phyloP scores from a whole-genome alignment of 2,888 invertebrate species.

The Synergus itoensis region DNA sequence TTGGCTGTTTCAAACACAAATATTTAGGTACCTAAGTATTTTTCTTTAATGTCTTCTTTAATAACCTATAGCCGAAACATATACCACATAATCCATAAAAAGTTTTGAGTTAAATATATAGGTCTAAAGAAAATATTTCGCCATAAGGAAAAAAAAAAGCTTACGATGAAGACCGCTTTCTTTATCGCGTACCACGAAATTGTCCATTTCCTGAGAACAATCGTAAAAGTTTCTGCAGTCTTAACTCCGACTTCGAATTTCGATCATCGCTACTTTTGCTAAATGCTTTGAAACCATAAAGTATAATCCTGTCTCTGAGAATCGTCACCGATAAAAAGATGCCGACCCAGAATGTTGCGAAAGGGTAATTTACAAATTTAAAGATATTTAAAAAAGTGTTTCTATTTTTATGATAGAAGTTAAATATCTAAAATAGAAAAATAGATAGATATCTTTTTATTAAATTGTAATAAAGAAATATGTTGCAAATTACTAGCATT shows the following conservation, averaged over 20 bases:
- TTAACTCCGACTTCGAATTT: neutral
- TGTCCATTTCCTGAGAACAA: constrained; percentile 8
- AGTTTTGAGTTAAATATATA: neutral
- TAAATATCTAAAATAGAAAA: too few relatives aligned
- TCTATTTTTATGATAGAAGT: too few relatives aligned
- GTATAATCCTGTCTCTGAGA: neutral
- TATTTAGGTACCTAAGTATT: too few relatives aligned
- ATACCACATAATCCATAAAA: neutral
- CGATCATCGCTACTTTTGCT: neutral
- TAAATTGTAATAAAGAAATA: too few relatives aligned
- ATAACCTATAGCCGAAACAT: too few relatives aligned
- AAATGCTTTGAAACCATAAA: neutral
- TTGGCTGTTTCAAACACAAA: too few relatives aligned
- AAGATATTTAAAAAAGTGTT: too few relatives aligned
- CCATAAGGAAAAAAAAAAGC: neutral
- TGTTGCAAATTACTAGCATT: neutral
- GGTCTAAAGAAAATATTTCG: neutral
- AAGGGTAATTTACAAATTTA: too few relatives aligned
- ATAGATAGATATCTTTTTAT: too few relatives aligned
- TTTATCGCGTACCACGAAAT: constrained; percentile 12
- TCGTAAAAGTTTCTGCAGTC: neutral
- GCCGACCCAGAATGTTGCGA: too few relatives aligned
- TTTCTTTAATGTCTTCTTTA: too few relatives aligned
- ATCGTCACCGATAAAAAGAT: too few relatives aligned
- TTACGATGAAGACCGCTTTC: constrained; percentile 8